Percentiles rank a stretch among this genome's conserved stretches.
These are phyloP conservation scores for Leptopilina clavipes DNA, from an alignment of 1,140 invertebrate species.

Conservation along the genomic window DNA sequence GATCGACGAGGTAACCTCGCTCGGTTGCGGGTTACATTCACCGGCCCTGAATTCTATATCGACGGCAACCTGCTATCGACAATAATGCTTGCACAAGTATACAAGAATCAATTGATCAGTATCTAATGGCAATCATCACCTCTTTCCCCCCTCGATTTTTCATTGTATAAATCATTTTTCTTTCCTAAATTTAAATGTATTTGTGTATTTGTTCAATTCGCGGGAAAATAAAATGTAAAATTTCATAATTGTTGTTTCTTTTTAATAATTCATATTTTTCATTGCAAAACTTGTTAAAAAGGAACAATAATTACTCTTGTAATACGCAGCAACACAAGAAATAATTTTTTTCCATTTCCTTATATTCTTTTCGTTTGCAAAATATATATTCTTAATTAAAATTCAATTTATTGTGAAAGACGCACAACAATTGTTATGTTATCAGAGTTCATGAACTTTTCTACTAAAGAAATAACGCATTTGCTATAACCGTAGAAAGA, in stretches of 20 bases:
- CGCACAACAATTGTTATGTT: too few species aligned
- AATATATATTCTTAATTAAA: too few species aligned
- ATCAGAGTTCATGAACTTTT: too few species aligned
- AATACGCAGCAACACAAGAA: too few species aligned
- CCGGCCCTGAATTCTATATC: slow-evolving; percentile 26
- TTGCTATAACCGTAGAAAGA: too few species aligned
- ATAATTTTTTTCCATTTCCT: too few species aligned
- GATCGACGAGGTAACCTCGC: slow-evolving; percentile 26
- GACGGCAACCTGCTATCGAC: neutral
- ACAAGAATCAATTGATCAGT: neutral
- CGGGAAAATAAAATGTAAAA: neutral
- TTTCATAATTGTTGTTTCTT: neutral
- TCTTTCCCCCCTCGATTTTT: neutral
- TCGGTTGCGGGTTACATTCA: slow-evolving; percentile 29
- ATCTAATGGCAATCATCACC: neutral
- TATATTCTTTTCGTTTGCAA: too few species aligned
- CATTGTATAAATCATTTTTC: neutral
- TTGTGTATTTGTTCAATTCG: neutral
- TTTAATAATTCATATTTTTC: neutral
- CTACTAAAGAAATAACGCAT: too few species aligned
- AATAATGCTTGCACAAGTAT: slow-evolving; percentile 15
- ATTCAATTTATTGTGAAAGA: too few species aligned
- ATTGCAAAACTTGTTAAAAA: too few species aligned
- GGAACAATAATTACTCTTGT: too few species aligned
- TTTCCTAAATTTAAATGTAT: neutral